A percentile compares a stretch with the other conserved stretches of the same genome.
Evolutionary conservation across 2,888 invertebrate species (phyloP).

Genomic region (Drepanosiphum platanoidis): DNA sequence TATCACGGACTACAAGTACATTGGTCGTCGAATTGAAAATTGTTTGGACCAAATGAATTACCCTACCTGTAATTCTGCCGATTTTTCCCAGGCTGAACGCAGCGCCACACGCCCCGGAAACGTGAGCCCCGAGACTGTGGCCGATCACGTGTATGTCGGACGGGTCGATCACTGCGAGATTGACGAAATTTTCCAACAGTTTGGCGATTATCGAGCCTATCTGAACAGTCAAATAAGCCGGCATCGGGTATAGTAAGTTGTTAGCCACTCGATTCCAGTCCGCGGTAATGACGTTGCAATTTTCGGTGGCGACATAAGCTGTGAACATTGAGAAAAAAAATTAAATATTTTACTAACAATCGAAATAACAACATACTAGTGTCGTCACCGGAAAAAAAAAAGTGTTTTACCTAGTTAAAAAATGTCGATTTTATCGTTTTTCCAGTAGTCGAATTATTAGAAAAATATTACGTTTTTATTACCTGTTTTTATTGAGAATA

Average conservation of each 20-base stretch:
- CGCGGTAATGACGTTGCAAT: constrained; percentile 70
- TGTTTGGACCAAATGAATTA: too few relatives aligned
- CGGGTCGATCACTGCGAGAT: constrained; percentile 65
- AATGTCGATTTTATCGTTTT: too few relatives aligned
- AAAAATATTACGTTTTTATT: background rate
- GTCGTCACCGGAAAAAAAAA: too few relatives aligned
- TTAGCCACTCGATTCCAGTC: constrained; percentile 69
- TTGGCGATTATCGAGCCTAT: constrained; percentile 65
- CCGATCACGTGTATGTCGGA: constrained; percentile 65
- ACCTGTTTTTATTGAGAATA: constrained; percentile 63
- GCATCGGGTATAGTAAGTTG: constrained; percentile 65
- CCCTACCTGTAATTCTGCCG: constrained; percentile 64
- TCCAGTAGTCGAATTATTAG: too few relatives aligned
- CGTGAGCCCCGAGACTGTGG: constrained; percentile 64
- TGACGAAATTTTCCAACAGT: constrained; percentile 66
- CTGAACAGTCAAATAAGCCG: constrained; percentile 63
- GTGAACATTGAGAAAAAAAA: constrained; percentile 32
- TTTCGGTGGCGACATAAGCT: constrained; percentile 68
- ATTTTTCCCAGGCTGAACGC: constrained; percentile 61
- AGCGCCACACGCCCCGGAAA: constrained; percentile 63
- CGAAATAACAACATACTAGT: too few relatives aligned
- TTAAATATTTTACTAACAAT: background rate
- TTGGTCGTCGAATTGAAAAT: too few relatives aligned
- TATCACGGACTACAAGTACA: too few relatives aligned
- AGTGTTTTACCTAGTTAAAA: too few relatives aligned